phyloP scores from a whole-genome alignment of 2,888 invertebrate genomes.

The Epirrhoe alternata region DNA sequence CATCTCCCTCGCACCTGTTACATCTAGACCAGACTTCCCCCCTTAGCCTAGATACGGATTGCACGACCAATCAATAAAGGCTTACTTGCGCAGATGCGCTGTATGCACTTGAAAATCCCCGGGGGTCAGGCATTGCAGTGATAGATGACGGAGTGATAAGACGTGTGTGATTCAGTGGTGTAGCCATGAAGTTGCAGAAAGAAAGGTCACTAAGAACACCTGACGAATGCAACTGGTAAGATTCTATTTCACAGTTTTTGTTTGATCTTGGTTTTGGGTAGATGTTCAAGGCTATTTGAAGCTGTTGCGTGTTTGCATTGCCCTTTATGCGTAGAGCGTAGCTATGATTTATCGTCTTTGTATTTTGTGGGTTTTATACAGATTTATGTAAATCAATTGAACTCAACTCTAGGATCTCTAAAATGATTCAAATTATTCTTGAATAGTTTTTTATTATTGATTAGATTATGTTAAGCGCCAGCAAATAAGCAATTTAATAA shows the following conservation, averaged over 20 bases:
- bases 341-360: not conserved
- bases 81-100: slow-evolving; percentile 39
- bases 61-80: slow-evolving; percentile 37
- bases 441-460: not conserved
- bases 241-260: not conserved
- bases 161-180: slow-evolving; percentile 17
- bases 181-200: slow-evolving; percentile 8
- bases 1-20: slow-evolving; percentile 34
- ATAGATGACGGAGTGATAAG: slow-evolving; percentile 36
- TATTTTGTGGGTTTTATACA: slow-evolving; percentile 5
- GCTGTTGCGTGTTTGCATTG: slow-evolving; percentile 20
- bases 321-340: slow-evolving; percentile 4
- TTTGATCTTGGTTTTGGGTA: slow-evolving; percentile 5
- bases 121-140: slow-evolving; percentile 31
- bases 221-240: slow-evolving; percentile 27
- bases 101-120: slow-evolving; percentile 32
- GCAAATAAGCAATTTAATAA: not conserved
- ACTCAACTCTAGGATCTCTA: not conserved
- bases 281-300: not conserved
- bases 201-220: slow-evolving; percentile 10
- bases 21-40: slow-evolving; percentile 34
- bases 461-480: not conserved
- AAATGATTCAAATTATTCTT: not conserved
- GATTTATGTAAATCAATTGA: not conserved
- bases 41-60: slow-evolving; percentile 29